phyloP scores from a whole-genome alignment of 1,140 invertebrate species.

The Halotydeus destructor region DNA sequence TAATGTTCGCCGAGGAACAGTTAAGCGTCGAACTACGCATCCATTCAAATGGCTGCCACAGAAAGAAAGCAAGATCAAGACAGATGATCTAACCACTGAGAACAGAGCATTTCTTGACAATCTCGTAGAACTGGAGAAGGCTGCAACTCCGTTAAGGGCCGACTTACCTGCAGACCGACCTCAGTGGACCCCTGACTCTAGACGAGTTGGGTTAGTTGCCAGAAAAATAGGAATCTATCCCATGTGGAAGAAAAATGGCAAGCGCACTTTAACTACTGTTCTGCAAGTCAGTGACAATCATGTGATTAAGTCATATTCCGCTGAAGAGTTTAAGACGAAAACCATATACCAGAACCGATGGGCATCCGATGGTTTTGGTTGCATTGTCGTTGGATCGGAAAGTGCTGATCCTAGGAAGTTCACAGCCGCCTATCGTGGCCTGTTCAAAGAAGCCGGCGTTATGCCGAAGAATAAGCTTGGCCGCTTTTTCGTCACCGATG shows the following conservation, averaged over 20 bases:
- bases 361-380: conserved; percentile 29
- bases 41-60: conserved; percentile 18
- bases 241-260: conserved; percentile 71
- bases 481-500: conserved; percentile 62
- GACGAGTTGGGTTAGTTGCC: conserved; percentile 63
- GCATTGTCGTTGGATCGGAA: conserved; percentile 69
- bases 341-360: conserved; percentile 19
- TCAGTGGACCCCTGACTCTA: conserved; percentile 38
- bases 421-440: conserved; percentile 64
- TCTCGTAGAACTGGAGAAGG: conserved; percentile 43
- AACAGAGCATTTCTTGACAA: conserved; percentile 64
- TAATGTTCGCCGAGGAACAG: too few relatives aligned
- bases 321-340: conserved; percentile 38
- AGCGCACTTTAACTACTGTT: conserved; percentile 50
- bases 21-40: conserved; percentile 19
- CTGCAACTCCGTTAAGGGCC: conserved; percentile 26
- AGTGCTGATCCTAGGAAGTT: conserved; percentile 61
- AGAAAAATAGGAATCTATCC: conserved; percentile 82
- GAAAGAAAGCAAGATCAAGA: conserved; percentile 16
- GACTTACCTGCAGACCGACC: conserved; percentile 32
- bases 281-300: conserved; percentile 86
- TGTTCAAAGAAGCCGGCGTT: conserved; percentile 67
- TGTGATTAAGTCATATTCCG: conserved; percentile 72
- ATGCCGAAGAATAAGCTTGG: conserved; percentile 63
- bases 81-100: conserved; percentile 46